Evolutionary conservation across 2,113 vertebrate species (phyloP), one percentile per base, ranked within the genome.

Genomic region (Platysternon megacephalum): DNA sequence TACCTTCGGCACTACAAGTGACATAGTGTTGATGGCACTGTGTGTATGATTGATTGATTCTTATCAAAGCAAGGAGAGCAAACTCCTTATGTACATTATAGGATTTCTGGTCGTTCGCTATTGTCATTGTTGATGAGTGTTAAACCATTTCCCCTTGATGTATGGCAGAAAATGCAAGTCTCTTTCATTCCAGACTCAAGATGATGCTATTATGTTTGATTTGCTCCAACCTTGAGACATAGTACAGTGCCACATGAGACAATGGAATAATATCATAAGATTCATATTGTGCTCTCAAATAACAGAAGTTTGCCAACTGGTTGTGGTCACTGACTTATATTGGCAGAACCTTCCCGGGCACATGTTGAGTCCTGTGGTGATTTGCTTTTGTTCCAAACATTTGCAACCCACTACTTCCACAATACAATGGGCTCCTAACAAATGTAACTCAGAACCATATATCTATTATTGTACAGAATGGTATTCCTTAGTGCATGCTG

Each of bases 141-240:
- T 13, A 0, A 2, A 0, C 2, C 14, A 10, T n/a, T 89, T 96
- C 82, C 16, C 14, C 61, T 79, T n/a, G 44, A 6, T 16, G 29
- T 1, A 0, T 5, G 48, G 80, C 55, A 84, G 12, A 28, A 84
- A 72, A 80, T 44, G 82, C 3, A 22, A 72, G 1, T n/a, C 29
- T 13, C 84, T 74, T 7, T 2, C 86, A 84, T 91, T 79, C 35
- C 76, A 51, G 4, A 32, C 55, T 87, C 35, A 8, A 0, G 0
- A 42, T 22, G 58, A 10, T 39, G n/a, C 42, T 78, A 5, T 17
- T 10, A 0, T 51, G 11, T 51, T 78, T 86, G 78, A 48, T 26
- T 87, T 80, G 14, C 72, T 28, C 2, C 29, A 81, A 8, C 22
- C 28, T 42, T 6, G 48, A 86, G 6, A n/a, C 61, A 65, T 35